Conservation (phyloP, 2,797 vertebrate species). For the Todus mexicanus region DNA sequence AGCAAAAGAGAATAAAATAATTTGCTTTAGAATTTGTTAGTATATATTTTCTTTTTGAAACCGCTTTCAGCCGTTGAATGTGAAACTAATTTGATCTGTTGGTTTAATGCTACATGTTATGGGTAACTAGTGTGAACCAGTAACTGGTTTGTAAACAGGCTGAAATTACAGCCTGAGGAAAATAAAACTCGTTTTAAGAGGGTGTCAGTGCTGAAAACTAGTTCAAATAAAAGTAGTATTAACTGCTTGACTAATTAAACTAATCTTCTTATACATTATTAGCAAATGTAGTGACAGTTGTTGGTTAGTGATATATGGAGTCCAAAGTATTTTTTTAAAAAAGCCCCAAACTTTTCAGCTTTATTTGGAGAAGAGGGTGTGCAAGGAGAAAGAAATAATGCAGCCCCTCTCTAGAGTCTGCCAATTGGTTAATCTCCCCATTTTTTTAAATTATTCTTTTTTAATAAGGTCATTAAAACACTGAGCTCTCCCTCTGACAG, state of each 20-base stretch:
- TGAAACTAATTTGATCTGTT: not conserved
- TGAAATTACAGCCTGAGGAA: not conserved
- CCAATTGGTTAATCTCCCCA: not conserved
- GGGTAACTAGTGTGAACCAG: not conserved
- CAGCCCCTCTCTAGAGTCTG: not conserved
- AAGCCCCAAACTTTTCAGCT: not conserved
- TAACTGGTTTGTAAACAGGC: not conserved
- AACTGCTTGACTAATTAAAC: slow-evolving; percentile 33
- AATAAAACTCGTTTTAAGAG: slow-evolving; percentile 2
- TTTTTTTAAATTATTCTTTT: not conserved
- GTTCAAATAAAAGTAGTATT: slow-evolving; percentile 28
- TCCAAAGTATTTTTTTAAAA: not conserved
- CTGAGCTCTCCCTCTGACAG: fast-evolving
- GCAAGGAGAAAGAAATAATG: not conserved
- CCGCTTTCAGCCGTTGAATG: not conserved
- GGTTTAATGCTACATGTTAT: not conserved
- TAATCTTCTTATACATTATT: slow-evolving; percentile 25
- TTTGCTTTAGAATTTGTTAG: not conserved
- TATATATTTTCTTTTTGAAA: not conserved
- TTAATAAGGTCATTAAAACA: not conserved
- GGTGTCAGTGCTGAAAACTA: not conserved
- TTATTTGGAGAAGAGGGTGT: not conserved
- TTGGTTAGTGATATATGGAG: not conserved
- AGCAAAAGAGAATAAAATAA: not conserved
- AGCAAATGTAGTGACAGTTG: slow-evolving; percentile 2